Evolutionary conservation across 2,797 vertebrate species (phyloP), one percentile per base, ranked within the genome.

Genomic region (Eospalax fontanierii): DNA sequence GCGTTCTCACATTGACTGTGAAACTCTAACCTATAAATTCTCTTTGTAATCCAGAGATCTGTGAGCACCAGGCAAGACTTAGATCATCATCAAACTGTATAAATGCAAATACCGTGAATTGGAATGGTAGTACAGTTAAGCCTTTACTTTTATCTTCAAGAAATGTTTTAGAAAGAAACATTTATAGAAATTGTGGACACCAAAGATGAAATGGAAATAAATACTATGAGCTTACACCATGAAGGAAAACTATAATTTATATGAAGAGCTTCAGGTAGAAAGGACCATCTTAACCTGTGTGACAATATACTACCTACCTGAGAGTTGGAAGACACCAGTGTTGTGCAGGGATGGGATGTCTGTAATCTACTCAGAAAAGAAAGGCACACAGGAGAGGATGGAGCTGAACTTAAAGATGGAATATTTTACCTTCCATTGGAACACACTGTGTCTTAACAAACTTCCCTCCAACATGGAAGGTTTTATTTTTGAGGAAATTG

Each of bases 121-220:
- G 33, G 9, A 57, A 4, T 11, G n/a, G 46, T 1, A 57, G 16
- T 86, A 1, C 0, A 73, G 0, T 18, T 43, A 80, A 11, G 19
- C 30, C 40, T 40, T 68, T 21, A 33, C 82, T 90, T 61, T 94
- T 35, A n/a, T 1, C 2, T 88, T 89, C 1, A 14, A 40, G 18
- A 40, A 91, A 74, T 71, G 28, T 15, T 38, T 54, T 26, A 46
- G 78, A 26, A 82, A 85, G 10, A 81, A 89, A 75, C 0, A 50
- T 61, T 78, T 95, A 22, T 76, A 90, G 24, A 79, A 57, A 79
- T 21, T 74, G 76, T 89, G 61, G 93, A 33, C 9, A 43, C 12
- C 28, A 92, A 40, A 71, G 6, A 80, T 79, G 21, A 6, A 50
- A 83, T 38, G n/a, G 82, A 68, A 86, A 61, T 90, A 38, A 90